phyloP scores from a whole-genome alignment of 2,797 vertebrate genomes.

The Brotula barbata region DNA sequence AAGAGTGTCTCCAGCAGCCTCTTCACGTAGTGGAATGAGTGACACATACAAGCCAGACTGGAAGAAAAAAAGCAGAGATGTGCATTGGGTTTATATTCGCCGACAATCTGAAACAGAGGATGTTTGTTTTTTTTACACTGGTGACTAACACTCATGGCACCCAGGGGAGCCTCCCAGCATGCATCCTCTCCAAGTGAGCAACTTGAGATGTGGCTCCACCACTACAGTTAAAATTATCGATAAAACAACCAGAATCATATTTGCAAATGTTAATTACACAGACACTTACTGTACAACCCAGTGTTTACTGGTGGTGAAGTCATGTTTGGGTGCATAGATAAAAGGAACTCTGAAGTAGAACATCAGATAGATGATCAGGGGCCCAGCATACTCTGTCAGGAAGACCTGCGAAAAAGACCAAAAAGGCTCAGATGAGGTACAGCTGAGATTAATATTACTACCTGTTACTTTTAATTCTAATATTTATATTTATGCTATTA shows the following conservation, averaged over 20 bases:
- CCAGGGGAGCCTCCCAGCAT: background rate
- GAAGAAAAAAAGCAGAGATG: constrained; percentile 33
- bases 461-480: background rate
- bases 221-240: too few species aligned
- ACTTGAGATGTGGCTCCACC: too few species aligned
- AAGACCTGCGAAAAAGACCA: constrained; percentile 81
- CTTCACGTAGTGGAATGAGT: constrained; percentile 95
- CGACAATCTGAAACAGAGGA: background rate
- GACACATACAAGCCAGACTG: constrained; percentile 92
- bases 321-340: constrained; percentile 89
- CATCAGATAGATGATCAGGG: constrained; percentile 90
- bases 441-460: background rate
- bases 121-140: background rate
- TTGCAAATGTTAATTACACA: background rate
- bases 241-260: too few species aligned
- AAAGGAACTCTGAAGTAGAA: constrained; percentile 95
- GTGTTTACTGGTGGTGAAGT: constrained; percentile 94
- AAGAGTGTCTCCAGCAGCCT: constrained; percentile 93
- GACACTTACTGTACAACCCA: constrained; percentile 91
- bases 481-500: background rate
- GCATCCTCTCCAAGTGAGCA: background rate
- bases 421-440: background rate
- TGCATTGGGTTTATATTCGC: background rate
- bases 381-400: constrained; percentile 89
- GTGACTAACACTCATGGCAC: too few species aligned